Conservation (phyloP, 2,113 vertebrate genomes). For the Siniperca knerii region DNA sequence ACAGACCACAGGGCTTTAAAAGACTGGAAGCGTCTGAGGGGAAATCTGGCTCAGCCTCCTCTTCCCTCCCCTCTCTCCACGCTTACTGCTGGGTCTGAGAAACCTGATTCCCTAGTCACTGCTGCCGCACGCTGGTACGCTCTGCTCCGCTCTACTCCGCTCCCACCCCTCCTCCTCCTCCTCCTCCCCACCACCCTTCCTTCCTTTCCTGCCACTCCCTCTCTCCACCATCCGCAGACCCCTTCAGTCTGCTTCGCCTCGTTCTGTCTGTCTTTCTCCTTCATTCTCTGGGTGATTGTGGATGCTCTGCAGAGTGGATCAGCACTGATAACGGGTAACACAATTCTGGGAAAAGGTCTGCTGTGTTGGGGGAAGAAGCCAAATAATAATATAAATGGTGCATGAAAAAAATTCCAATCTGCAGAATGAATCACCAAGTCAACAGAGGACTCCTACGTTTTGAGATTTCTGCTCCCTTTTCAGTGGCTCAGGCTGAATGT, state of each 20-base stretch:
- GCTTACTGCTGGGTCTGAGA: slow-evolving; percentile 47
- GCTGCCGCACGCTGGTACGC: slow-evolving; percentile 57
- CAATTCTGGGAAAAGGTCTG: slow-evolving; percentile 41
- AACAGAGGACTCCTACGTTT: background rate
- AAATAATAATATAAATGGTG: background rate
- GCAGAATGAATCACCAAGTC: background rate
- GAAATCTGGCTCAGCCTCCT: slow-evolving; percentile 50
- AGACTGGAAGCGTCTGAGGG: slow-evolving; percentile 54
- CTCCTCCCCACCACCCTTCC: slow-evolving; percentile 25
- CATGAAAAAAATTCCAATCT: background rate
- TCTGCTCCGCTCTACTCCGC: slow-evolving; percentile 21
- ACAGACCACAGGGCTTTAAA: slow-evolving; percentile 46
- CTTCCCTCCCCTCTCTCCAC: slow-evolving; percentile 31
- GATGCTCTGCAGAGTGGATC: slow-evolving; percentile 18
- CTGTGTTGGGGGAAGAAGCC: background rate
- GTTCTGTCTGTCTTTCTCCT: background rate
- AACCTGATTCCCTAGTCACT: slow-evolving; percentile 66
- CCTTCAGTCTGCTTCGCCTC: background rate
- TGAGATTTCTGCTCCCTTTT: background rate
- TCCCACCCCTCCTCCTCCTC: slow-evolving; percentile 23
- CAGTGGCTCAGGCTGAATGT: background rate
- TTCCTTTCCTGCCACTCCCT: slow-evolving; percentile 51
- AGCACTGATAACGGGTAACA: slow-evolving; percentile 37
- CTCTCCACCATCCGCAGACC: slow-evolving; percentile 19
- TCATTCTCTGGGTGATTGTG: background rate